Percentiles rank a stretch among this genome's conserved stretches.
These are phyloP conservation scores for Acrocera orbiculus DNA, from an alignment of 2,888 invertebrate species.

Conservation along the genomic window DNA sequence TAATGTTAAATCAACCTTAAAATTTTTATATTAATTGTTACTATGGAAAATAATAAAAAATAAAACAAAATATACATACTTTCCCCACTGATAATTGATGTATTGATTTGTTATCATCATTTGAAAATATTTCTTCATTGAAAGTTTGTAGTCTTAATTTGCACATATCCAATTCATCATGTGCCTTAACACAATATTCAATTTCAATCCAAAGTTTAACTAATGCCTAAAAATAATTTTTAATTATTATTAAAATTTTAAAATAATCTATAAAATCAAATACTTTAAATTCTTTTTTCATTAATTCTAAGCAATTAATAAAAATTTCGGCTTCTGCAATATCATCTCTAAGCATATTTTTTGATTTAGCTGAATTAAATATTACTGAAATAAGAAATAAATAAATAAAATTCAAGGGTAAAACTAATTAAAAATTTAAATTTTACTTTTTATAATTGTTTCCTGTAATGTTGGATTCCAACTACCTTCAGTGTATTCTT, in stretches of 20 bases:
- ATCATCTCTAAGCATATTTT: constrained; percentile 16
- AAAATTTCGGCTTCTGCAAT: constrained; percentile 35
- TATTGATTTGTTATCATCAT: constrained; percentile 4
- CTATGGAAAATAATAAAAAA: background rate
- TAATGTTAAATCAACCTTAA: constrained; percentile 15
- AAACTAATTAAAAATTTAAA: background rate
- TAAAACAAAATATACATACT: constrained; percentile 5
- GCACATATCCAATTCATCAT: constrained; percentile 57
- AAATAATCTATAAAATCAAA: background rate
- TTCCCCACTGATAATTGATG: constrained; percentile 17
- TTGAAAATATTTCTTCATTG: constrained; percentile 1
- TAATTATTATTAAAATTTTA: background rate
- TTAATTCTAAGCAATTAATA: constrained; percentile 37
- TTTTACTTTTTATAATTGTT: constrained; percentile 35
- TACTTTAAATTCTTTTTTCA: constrained; percentile 48
- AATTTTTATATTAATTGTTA: too few relatives aligned
- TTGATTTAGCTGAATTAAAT: constrained; percentile 25
- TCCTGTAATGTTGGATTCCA: constrained; percentile 46
- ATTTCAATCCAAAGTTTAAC: constrained; percentile 30
- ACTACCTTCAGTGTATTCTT: constrained; percentile 37
- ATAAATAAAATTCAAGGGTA: constrained; percentile 5
- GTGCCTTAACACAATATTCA: constrained; percentile 34
- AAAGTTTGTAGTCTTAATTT: constrained; percentile 38
- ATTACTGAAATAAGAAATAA: constrained; percentile 24
- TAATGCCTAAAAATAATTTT: constrained; percentile 16